Base-by-base conservation (phyloP, 2,888 invertebrate species). In the Anagyrus pseudococci region DNA sequence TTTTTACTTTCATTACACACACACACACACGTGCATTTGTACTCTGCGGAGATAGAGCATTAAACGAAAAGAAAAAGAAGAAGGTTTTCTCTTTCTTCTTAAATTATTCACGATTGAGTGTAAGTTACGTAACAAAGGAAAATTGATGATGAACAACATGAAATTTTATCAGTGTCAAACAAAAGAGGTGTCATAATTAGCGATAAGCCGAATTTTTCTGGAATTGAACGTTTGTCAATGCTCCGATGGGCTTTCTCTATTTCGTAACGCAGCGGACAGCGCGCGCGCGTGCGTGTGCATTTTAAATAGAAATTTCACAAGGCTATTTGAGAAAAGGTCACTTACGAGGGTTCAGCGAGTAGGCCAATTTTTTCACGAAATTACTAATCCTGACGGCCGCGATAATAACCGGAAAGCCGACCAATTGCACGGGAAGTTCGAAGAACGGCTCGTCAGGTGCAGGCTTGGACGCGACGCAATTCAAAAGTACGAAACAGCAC, bases 351-450 rank as follows among this genome's bases (percentile, higher is more conserved):
- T 86, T 92, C 37, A 93, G 81, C 1, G 93, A 91, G 82, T 93
- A 93, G 1, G 90, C 87, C 64, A 93, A 82, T 78, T 92, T 93
- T 82, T 92, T 93, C 67, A 92, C 86, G 76, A 93, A 93, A 82
- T 92, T 93, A 1, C 91, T 88, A 57, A 93, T 80, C 69, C 89
- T 84, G 13, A 93, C 93, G 26, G 90, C 90, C 7, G 91, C 81
- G 54, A 93, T 88, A 70, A 93, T 93, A 65, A 92, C 87, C 0
- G 93, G 93, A 75, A 93, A 93, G 25, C 93, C 93, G 41, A 93
- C 85, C 59, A 93, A 82, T 75, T 93, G 92, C n/a, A 93, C 92
- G 13, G 93, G 93, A 58, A 93, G 79, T 74, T 93, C 90, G 74
- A 92, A 89, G 0, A 85, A 74, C 15, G 87, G 85, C 71, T 87